phyloP scores from a whole-genome alignment of 2,888 invertebrate genomes.

The Ischnus inquisitorius region DNA sequence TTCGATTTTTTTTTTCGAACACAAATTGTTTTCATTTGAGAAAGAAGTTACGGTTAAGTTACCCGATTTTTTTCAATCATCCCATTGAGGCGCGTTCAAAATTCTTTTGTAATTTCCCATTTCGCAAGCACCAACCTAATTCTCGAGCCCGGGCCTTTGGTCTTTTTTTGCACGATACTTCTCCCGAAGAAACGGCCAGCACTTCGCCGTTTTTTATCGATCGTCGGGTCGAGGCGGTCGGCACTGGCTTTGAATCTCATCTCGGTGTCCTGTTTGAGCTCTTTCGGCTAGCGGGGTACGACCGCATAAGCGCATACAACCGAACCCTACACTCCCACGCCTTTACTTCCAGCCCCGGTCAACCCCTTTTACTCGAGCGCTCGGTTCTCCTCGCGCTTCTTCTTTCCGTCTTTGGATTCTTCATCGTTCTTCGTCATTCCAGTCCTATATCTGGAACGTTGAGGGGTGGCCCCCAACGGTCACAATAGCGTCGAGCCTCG shows the following conservation, averaged over 20 bases:
- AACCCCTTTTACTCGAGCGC: neutral
- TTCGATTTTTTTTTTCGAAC: too few species aligned
- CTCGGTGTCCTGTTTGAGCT: constrained; percentile 37
- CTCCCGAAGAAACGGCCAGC: neutral
- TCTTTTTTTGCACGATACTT: constrained; percentile 8
- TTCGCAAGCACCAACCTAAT: too few species aligned
- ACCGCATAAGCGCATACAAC: constrained; percentile 10
- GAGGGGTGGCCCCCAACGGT: constrained; percentile 16
- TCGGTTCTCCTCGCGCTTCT: neutral
- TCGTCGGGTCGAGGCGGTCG: constrained; percentile 17
- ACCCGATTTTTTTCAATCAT: too few species aligned
- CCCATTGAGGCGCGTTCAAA: too few species aligned
- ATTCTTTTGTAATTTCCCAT: too few species aligned
- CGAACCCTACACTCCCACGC: neutral
- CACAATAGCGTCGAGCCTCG: constrained; percentile 49
- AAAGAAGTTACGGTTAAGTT: too few species aligned
- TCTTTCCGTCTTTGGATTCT: constrained; percentile 27
- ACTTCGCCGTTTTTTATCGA: constrained; percentile 44
- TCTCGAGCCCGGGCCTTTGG: neutral
- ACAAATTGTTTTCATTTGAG: too few species aligned
- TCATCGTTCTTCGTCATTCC: constrained; percentile 10
- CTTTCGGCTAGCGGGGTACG: constrained; percentile 17
- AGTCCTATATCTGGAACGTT: constrained; percentile 14
- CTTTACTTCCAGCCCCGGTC: constrained; percentile 18
- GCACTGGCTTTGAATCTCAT: constrained; percentile 28